A percentile compares a stretch with the other conserved stretches of the same genome.
Evolutionary conservation across 2,888 invertebrate genomes (phyloP).

Genomic region (Labia minor): DNA sequence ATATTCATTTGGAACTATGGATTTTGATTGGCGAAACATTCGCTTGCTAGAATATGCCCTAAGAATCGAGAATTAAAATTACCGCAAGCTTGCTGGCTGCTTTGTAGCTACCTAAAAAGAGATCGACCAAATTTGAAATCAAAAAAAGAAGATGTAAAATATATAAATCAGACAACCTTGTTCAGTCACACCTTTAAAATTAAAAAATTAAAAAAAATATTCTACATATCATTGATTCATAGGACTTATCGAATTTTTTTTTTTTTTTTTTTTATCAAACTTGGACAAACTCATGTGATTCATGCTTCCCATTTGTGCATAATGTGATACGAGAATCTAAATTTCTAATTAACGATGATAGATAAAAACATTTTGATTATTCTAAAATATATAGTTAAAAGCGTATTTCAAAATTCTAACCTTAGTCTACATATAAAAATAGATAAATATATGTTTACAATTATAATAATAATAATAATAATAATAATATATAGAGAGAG

Average conservation of each 20-base stretch:
- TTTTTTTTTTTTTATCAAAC: too few relatives aligned
- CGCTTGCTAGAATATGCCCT: not conserved
- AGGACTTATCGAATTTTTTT: not conserved
- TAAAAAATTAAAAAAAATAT: too few relatives aligned
- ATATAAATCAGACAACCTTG: not conserved
- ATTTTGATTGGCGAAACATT: not conserved
- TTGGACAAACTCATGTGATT: slow-evolving; percentile 8
- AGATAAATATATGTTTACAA: too few relatives aligned
- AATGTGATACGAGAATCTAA: not conserved
- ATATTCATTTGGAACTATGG: not conserved
- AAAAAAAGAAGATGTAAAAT: not conserved
- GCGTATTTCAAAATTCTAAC: not conserved
- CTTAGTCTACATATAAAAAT: not conserved
- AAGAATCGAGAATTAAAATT: not conserved
- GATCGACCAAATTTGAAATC: slow-evolving; percentile 13
- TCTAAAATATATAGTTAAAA: not conserved
- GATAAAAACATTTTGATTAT: not conserved
- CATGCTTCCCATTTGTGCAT: not conserved
- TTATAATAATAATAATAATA: too few relatives aligned
- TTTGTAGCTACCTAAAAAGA: slow-evolving; percentile 13
- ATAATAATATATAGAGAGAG: too few relatives aligned
- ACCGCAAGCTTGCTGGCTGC: slow-evolving; percentile 13
- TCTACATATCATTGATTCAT: not conserved
- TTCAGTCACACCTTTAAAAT: not conserved
- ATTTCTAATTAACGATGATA: not conserved